Evolutionary conservation across 2,888 invertebrate genomes (phyloP).

Genomic region (Psococerastis gibbosa): DNA sequence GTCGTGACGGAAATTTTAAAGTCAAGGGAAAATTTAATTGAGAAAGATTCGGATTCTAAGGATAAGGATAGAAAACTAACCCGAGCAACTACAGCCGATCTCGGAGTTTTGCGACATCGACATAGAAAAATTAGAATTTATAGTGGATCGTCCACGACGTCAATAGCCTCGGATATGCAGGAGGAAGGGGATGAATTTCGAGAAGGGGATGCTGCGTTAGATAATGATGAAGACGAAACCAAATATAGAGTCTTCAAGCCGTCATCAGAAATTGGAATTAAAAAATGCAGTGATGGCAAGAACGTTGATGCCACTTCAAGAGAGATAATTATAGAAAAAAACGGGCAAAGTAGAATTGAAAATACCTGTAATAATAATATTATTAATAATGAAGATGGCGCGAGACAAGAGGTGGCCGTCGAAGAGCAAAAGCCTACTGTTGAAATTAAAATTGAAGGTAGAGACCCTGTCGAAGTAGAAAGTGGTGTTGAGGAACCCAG

Average conservation of each 20-base stretch:
- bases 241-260: constrained; percentile 11
- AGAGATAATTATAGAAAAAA: too few species aligned
- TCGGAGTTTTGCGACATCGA: not conserved
- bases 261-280: constrained; percentile 9
- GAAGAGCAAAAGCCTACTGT: not conserved
- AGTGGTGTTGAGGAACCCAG: constrained; percentile 26
- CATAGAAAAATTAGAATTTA: not conserved
- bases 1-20: constrained; percentile 5
- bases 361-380: not conserved
- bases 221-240: constrained; percentile 9
- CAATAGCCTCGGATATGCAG: constrained; percentile 7
- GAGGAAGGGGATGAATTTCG: not conserved
- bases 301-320: constrained; percentile 7
- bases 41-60: constrained; percentile 9
- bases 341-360: constrained; percentile 12
- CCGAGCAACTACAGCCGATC: constrained; percentile 16
- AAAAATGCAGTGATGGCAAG: constrained; percentile 11
- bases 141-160: constrained; percentile 13
- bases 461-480: constrained; percentile 21
- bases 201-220: not conserved
- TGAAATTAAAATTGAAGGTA: not conserved
- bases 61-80: constrained; percentile 14
- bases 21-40: constrained; percentile 7
- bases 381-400: not conserved
- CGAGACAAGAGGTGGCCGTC: not conserved